A percentile compares a stretch with the other conserved stretches of the same genome.
Evolutionary conservation across 2,113 vertebrate species (phyloP).

Genomic region (Equus przewalskii): DNA sequence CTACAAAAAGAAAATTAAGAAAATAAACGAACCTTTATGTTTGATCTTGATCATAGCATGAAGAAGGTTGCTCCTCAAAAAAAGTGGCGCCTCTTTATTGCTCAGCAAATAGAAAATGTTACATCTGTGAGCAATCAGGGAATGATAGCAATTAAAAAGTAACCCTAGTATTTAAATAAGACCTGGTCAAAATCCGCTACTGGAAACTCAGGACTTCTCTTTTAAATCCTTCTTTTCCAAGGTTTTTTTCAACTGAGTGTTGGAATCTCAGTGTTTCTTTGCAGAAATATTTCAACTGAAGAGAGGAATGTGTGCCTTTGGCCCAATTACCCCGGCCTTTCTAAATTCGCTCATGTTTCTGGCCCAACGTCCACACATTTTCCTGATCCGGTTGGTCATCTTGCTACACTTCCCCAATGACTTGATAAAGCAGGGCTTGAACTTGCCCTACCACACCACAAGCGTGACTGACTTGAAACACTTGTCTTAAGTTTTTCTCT

Average conservation of each 20-base stretch:
- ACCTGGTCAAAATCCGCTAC: background rate
- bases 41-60: background rate
- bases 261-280: background rate
- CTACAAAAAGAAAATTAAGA: background rate
- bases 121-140: background rate
- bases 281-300: background rate
- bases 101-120: background rate
- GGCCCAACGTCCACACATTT: no score
- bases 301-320: background rate
- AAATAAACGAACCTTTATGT: background rate
- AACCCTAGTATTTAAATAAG: background rate
- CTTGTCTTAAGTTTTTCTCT: no score
- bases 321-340: background rate
- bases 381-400: no score
- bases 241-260: background rate
- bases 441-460: no score
- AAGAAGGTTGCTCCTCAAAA: background rate
- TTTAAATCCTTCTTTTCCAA: constrained; percentile 42
- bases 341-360: background rate
- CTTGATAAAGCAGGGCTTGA: no score
- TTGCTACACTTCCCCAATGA: no score
- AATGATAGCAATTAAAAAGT: background rate
- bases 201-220: background rate
- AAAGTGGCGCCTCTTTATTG: background rate
- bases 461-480: no score